phyloP scores from a whole-genome alignment of 2,888 invertebrate genomes.

The Cylindroiulus punctatus region DNA sequence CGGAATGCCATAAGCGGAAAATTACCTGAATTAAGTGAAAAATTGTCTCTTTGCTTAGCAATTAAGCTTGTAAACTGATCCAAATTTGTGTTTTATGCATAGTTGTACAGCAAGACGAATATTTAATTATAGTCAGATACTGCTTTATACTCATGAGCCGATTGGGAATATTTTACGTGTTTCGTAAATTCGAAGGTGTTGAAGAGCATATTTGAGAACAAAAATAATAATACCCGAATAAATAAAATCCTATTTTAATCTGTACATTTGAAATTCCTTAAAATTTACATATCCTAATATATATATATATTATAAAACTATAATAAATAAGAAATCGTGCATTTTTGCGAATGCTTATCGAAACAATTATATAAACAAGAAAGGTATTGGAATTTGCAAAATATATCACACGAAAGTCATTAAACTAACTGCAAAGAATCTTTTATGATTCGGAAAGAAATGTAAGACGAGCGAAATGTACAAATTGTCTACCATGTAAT shows the following conservation, averaged over 20 bases:
- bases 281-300: slow-evolving; percentile 28
- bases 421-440: background rate
- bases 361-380: slow-evolving; percentile 12
- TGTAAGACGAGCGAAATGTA: background rate
- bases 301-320: background rate
- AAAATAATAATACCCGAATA: background rate
- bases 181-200: background rate
- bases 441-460: slow-evolving; percentile 5
- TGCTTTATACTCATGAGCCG: background rate
- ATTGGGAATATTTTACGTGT: background rate
- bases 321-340: slow-evolving; percentile 15
- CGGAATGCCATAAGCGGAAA: background rate
- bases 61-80: slow-evolving; percentile 32
- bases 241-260: slow-evolving; percentile 32
- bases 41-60: slow-evolving; percentile 13
- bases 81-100: background rate
- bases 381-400: background rate
- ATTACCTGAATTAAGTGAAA: slow-evolving; percentile 9
- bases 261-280: slow-evolving; percentile 25
- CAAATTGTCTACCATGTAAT: slow-evolving; percentile 5
- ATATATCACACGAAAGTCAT: background rate
- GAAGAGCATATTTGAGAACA: background rate
- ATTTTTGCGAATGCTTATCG: slow-evolving; percentile 32
- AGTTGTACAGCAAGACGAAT: background rate
- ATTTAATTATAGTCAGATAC: slow-evolving; percentile 23